Evolutionary conservation across 2,888 invertebrate species (phyloP), one percentile per base, ranked within the genome.

Genomic region (Mesorhabditis sp.): DNA sequence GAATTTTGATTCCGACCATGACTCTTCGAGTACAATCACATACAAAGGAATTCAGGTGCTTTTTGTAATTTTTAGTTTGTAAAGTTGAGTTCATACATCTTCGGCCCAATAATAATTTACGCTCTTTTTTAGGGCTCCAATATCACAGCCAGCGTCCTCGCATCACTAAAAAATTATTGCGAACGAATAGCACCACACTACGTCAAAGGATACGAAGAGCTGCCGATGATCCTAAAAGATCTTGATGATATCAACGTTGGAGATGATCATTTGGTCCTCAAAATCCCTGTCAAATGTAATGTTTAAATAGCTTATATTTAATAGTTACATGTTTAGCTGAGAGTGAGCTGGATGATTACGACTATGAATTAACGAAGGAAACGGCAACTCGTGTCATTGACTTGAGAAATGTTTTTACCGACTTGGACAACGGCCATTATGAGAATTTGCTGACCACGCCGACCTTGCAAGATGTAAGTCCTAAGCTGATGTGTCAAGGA

Each of bases 161-260:
- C 10, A 50, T 10, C 7, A 50, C 10, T 50, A 50, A 50, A 50
- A n/a, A 50, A 10, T 50, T 50, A 13, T n/a, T 50, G 58, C n/a
- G 58, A 10, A 50, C 7, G n/a, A 2, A 13, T 50, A n/a, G 58
- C 10, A 13, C 58, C 7, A 13, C 7, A 50, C 7, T 10, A 50
- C 58, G 7, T n/a, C 10, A 50, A 13, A 10, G 58, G n/a, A n/a
- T 50, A 50, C 2, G 58, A 50, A n/a, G 7, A 13, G n/a, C 7
- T 50, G 58, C 58, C 58, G 10, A n/a, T 50, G n/a, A 50, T 50
- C 10, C n/a, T 50, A n/a, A 50, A 50, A 50, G 58, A 50, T n/a
- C n/a, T 50, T 50, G 58, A 50, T 10, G n/a, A 10, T 10, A 50
- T 50, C 58, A 50, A 50, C n/a, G 58, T 50, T 2, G 58, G 58